Percentiles rank a stretch among this genome's conserved stretches.
These are phyloP conservation scores for Botia kubotai DNA, from an alignment of 2,797 vertebrate species.

Conservation along the genomic window DNA sequence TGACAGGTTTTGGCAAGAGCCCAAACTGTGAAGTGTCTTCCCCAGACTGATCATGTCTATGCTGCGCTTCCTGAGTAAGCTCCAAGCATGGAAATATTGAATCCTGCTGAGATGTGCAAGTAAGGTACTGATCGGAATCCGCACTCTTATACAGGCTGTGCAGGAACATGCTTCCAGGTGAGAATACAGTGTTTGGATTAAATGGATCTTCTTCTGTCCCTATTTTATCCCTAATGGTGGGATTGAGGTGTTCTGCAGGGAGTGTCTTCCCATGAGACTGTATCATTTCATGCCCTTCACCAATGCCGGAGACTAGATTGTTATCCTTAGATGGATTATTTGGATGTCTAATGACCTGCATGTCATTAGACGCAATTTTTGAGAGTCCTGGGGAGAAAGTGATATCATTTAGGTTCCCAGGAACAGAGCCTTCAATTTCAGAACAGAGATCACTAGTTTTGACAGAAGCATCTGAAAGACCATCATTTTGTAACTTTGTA, in stretches of 20 bases:
- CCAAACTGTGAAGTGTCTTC: constrained; percentile 8
- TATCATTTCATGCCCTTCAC: constrained; percentile 10
- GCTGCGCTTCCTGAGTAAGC: constrained; percentile 27
- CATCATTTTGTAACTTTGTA: neutral
- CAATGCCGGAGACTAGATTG: constrained; percentile 12
- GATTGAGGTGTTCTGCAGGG: constrained; percentile 13
- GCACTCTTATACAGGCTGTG: constrained; percentile 67
- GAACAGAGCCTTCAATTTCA: constrained; percentile 1
- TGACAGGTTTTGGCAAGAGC: constrained; percentile 12
- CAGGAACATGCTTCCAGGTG: constrained; percentile 55
- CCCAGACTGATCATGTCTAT: neutral
- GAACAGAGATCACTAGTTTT: constrained; percentile 2
- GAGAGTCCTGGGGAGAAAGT: constrained; percentile 63
- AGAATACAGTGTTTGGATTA: constrained; percentile 49
- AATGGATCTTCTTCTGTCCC: constrained; percentile 1
- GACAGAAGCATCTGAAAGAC: neutral
- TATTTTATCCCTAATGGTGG: neutral
- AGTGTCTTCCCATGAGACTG: neutral
- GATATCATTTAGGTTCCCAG: constrained; percentile 32
- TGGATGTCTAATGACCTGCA: constrained; percentile 53
- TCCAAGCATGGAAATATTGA: constrained; percentile 25
- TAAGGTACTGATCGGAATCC: constrained; percentile 72
- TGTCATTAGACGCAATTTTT: constrained; percentile 22
- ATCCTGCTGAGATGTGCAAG: constrained; percentile 63
- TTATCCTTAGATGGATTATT: constrained; percentile 64